These are phyloP conservation scores for Enoplosus armatus DNA, from an alignment of 2,797 vertebrate species.

Conservation along the genomic window DNA sequence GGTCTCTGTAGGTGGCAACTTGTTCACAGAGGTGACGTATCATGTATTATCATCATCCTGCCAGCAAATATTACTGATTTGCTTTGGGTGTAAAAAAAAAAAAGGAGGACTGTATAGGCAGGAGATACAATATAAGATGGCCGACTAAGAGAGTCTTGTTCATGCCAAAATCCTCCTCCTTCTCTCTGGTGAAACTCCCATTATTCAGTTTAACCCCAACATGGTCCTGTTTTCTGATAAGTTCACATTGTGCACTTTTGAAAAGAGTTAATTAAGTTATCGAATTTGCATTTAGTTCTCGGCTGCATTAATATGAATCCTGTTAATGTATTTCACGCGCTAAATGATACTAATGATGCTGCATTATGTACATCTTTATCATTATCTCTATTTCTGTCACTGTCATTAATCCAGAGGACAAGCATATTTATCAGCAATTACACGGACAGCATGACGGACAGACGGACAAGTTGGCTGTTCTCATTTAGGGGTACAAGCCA, in stretches of 20 bases:
- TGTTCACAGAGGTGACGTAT: conserved; percentile 18
- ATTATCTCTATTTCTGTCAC: conserved; percentile 31
- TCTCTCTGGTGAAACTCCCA: not conserved
- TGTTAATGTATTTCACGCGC: conserved; percentile 7
- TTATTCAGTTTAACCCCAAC: not conserved
- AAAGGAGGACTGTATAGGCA: not conserved
- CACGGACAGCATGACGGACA: not conserved
- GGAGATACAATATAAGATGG: not conserved
- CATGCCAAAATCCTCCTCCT: not conserved
- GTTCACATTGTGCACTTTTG: conserved; percentile 16
- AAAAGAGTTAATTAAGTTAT: conserved; percentile 38
- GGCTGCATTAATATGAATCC: conserved; percentile 3
- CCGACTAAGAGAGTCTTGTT: not conserved
- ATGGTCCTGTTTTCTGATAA: not conserved
- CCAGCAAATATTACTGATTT: not conserved
- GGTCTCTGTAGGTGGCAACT: conserved; percentile 10
- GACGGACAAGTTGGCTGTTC: not conserved
- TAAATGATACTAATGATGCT: conserved; percentile 28
- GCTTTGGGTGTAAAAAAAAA: not conserved
- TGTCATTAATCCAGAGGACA: conserved; percentile 18
- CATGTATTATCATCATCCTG: conserved; percentile 24
- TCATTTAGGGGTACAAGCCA: not conserved
- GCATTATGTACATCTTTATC: conserved; percentile 24
- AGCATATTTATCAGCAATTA: not conserved
- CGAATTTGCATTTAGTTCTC: conserved; percentile 27